Percentiles rank a stretch among this genome's conserved stretches.
Conservation (phyloP, 2,888 invertebrate genomes). For the Acronicta leporina region DNA sequence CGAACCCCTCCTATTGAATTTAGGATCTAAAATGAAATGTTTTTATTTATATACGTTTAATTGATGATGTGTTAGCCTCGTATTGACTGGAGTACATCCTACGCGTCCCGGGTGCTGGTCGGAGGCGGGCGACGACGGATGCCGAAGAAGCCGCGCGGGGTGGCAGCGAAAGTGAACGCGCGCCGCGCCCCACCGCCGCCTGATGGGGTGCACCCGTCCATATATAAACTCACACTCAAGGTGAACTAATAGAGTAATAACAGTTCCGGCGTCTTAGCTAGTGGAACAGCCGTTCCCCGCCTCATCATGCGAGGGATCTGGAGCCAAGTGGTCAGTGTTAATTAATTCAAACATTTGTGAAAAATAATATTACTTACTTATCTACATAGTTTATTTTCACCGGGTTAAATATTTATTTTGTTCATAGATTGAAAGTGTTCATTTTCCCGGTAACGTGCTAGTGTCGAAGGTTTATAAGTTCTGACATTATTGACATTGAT, state of each 20-base stretch:
- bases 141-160: conserved; percentile 54
- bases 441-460: conserved; percentile 8
- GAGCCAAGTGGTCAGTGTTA: conserved; percentile 90
- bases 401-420: not conserved
- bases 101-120: conserved; percentile 59
- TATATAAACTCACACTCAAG: conserved; percentile 77
- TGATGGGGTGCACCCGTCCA: conserved; percentile 74
- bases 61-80: not conserved
- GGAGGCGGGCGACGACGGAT: conserved; percentile 16
- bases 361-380: conserved; percentile 12
- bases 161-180: conserved; percentile 76
- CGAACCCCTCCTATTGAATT: too few relatives aligned
- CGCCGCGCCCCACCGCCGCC: conserved; percentile 68
- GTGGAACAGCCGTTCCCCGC: conserved; percentile 80
- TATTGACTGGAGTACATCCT: conserved; percentile 41
- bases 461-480: too few relatives aligned
- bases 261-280: conserved; percentile 79
- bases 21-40: too few relatives aligned
- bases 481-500: too few relatives aligned
- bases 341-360: conserved; percentile 41
- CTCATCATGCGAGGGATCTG: conserved; percentile 90
- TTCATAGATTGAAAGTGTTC: conserved; percentile 22
- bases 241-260: conserved; percentile 78
- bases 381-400: not conserved
- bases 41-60: not conserved